These are phyloP conservation scores for Nipponacmea schrenckii DNA, from an alignment of 2,888 invertebrate species.

Conservation along the genomic window DNA sequence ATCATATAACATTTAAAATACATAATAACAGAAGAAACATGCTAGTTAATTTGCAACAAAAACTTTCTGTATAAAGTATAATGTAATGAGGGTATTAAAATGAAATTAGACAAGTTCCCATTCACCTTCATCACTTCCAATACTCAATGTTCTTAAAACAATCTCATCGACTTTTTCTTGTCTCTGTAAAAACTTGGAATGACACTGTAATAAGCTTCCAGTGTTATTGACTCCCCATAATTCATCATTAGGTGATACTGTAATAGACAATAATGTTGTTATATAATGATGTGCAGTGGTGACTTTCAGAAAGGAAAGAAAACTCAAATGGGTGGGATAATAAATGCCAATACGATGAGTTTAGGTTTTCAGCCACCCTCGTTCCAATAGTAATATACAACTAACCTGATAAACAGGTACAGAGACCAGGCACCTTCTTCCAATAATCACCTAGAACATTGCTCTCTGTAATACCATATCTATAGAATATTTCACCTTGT, in stretches of 20 bases:
- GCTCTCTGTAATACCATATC: conserved; percentile 55
- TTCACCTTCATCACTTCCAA: conserved; percentile 50
- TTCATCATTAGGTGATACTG: conserved; percentile 49
- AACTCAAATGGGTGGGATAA: too few relatives aligned
- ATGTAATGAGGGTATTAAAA: too few relatives aligned
- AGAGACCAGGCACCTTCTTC: conserved; percentile 63
- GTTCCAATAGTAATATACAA: too few relatives aligned
- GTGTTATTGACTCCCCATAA: conserved; percentile 52
- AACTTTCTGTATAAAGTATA: too few relatives aligned
- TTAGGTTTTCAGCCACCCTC: too few relatives aligned
- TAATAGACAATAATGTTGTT: conserved; percentile 16
- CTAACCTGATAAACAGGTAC: conserved; percentile 57
- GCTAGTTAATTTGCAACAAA: too few relatives aligned
- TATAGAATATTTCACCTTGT: conserved; percentile 55
- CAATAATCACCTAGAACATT: conserved; percentile 63
- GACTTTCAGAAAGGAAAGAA: too few relatives aligned
- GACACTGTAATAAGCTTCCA: conserved; percentile 47
- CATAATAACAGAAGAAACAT: too few relatives aligned
- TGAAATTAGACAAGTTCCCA: conserved; percentile 52
- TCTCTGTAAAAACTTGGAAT: conserved; percentile 39
- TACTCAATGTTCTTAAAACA: conserved; percentile 25
- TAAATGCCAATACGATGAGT: too few relatives aligned
- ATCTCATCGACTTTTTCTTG: conserved; percentile 24
- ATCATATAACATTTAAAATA: too few relatives aligned
- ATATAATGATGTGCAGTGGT: background rate